Percentiles rank a stretch among this genome's conserved stretches.
Evolutionary conservation across 2,888 invertebrate species (phyloP).

Genomic region (Temnothorax ravouxi): DNA sequence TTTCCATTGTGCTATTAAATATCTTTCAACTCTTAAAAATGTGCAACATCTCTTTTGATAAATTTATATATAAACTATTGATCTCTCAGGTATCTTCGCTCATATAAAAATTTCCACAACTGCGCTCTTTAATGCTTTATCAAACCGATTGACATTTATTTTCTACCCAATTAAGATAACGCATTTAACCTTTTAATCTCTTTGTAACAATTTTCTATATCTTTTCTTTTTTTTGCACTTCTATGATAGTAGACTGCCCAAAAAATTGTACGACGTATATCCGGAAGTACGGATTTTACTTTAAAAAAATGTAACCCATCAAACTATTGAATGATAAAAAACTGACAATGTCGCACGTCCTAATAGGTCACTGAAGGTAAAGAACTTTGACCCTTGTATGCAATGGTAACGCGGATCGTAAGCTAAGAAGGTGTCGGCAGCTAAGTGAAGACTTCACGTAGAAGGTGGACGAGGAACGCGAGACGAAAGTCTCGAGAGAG

Average conservation of each 20-base stretch:
- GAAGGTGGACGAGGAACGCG: conserved; percentile 26
- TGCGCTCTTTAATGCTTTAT: not conserved
- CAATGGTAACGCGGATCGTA: conserved; percentile 21
- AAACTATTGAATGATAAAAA: not conserved
- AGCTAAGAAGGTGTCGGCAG: conserved; percentile 33
- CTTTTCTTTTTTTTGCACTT: not conserved
- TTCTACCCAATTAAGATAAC: not conserved
- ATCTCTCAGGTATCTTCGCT: not conserved
- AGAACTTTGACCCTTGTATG: conserved; percentile 26
- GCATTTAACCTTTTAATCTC: not conserved
- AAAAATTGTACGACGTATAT: not conserved
- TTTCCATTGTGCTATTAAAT: not conserved
- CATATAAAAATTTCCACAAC: not conserved
- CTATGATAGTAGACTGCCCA: not conserved
- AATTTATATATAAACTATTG: conserved; percentile 1
- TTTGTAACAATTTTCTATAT: not conserved
- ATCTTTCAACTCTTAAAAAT: not conserved
- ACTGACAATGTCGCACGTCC: not conserved
- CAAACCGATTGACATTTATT: not conserved
- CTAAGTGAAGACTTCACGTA: conserved; percentile 32
- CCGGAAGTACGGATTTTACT: not conserved
- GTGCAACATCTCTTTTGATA: not conserved
- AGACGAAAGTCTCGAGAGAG: conserved; percentile 56
- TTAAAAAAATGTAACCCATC: not conserved
- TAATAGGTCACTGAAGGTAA: not conserved